These are phyloP conservation scores for Micromys minutus DNA, from an alignment of 2,113 vertebrate genomes.

Conservation along the genomic window DNA sequence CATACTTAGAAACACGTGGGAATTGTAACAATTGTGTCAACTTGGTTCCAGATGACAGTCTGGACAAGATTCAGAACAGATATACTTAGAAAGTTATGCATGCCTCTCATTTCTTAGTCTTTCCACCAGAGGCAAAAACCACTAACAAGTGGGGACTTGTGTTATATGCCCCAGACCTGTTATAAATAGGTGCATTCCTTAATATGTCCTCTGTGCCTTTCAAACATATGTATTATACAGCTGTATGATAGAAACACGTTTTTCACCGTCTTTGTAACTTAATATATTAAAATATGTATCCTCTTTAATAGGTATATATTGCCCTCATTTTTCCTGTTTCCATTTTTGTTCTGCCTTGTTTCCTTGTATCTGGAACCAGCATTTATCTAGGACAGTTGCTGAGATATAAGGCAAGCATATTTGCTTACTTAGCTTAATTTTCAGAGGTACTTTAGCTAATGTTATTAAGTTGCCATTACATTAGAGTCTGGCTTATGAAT, in stretches of 20 bases:
- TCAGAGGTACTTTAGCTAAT: slow-evolving; percentile 25
- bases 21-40: background rate
- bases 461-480: background rate
- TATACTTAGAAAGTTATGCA: background rate
- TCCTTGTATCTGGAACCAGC: background rate
- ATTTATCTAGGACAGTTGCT: slow-evolving; percentile 8
- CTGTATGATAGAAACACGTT: slow-evolving; percentile 8
- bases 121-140: background rate
- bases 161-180: background rate
- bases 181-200: background rate
- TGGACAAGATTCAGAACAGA: slow-evolving; percentile 1
- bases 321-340: background rate
- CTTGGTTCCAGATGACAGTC: background rate
- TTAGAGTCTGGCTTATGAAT: background rate
- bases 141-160: background rate
- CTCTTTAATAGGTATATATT: background rate
- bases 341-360: slow-evolving; percentile 42
- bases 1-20: slow-evolving; percentile 2
- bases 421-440: slow-evolving; percentile 32
- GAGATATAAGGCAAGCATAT: background rate
- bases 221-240: background rate
- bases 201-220: background rate
- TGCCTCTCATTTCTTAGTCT: background rate
- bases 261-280: background rate
- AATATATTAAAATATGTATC: background rate